Percentiles rank a stretch among this genome's conserved stretches.
phyloP scores from a whole-genome alignment of 2,797 vertebrate species.

The Sebastes itinus region DNA sequence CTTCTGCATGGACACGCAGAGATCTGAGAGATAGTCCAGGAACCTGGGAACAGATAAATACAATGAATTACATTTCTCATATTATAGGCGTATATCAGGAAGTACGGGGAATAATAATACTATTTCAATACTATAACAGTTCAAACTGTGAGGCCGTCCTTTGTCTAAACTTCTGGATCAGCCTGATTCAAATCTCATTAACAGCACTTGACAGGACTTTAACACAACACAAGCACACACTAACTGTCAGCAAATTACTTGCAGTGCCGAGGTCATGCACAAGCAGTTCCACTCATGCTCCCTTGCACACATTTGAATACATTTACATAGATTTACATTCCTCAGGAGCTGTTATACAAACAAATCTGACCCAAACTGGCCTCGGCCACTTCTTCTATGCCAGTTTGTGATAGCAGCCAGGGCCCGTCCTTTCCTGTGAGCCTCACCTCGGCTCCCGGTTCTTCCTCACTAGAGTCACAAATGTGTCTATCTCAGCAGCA shows the following conservation, averaged over 20 bases:
- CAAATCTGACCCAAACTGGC: conserved; percentile 30
- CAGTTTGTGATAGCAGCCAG: background rate
- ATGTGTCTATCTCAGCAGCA: conserved; percentile 97
- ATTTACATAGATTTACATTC: conserved; percentile 52
- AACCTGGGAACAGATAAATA: conserved; percentile 82
- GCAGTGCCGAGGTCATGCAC: conserved; percentile 31
- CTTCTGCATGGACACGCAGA: conserved; percentile 98
- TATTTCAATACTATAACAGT: background rate
- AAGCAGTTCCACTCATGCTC: conserved; percentile 29
- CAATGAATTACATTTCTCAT: background rate
- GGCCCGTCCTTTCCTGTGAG: background rate
- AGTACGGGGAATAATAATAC: background rate
- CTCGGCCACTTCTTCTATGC: background rate
- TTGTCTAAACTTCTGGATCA: conserved; percentile 21
- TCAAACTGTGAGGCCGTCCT: conserved; percentile 8
- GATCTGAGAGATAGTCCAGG: conserved; percentile 97
- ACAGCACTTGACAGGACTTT: conserved; percentile 13
- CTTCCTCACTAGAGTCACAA: conserved; percentile 97
- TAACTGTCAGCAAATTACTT: conserved; percentile 32
- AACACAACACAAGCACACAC: conserved; percentile 9
- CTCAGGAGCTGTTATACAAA: conserved; percentile 27
- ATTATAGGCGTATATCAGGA: background rate
- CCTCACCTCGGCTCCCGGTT: conserved; percentile 94
- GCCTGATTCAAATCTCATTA: conserved; percentile 1
- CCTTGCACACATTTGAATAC: conserved; percentile 25